Evolutionary conservation across 92 coral and sea anemone genomes (phyloP).

Genomic region (Paramuricea clavata): DNA sequence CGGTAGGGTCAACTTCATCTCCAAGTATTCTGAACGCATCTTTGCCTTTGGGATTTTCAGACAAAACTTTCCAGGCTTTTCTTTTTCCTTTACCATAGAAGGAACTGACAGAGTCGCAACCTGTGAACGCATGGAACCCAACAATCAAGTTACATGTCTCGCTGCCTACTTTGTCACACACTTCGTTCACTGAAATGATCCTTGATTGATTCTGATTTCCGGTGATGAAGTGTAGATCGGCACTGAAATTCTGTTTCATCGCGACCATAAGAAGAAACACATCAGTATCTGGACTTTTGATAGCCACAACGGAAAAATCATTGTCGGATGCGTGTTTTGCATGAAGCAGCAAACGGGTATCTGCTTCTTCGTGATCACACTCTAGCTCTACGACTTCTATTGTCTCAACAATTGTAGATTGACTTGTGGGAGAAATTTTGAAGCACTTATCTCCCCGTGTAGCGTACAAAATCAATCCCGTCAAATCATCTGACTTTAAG

Average conservation of each 20-base stretch:
- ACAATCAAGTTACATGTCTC: conserved; percentile 19
- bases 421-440: neutral
- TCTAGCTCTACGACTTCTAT: neutral
- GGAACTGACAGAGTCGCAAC: conserved; percentile 32
- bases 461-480: conserved; percentile 12
- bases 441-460: neutral
- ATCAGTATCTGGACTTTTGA: conserved; percentile 38
- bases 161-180: neutral
- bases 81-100: conserved; percentile 19
- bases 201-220: conserved; percentile 14
- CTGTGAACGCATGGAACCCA: conserved; percentile 24
- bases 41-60: neutral
- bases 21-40: neutral
- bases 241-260: neutral
- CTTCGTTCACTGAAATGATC: neutral
- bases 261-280: conserved; percentile 18
- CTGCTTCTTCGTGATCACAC: conserved; percentile 30
- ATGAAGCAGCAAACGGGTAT: conserved; percentile 13
- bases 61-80: neutral
- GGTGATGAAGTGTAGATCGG: neutral
- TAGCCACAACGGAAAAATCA: neutral
- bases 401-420: neutral
- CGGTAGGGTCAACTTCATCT: neutral
- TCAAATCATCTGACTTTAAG: neutral
- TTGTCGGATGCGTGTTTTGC: conserved; percentile 14